Percentiles rank a stretch among this genome's conserved stretches.
Evolutionary conservation across 2,113 vertebrate species (phyloP).

Genomic region (Gallinago paraguaiae): DNA sequence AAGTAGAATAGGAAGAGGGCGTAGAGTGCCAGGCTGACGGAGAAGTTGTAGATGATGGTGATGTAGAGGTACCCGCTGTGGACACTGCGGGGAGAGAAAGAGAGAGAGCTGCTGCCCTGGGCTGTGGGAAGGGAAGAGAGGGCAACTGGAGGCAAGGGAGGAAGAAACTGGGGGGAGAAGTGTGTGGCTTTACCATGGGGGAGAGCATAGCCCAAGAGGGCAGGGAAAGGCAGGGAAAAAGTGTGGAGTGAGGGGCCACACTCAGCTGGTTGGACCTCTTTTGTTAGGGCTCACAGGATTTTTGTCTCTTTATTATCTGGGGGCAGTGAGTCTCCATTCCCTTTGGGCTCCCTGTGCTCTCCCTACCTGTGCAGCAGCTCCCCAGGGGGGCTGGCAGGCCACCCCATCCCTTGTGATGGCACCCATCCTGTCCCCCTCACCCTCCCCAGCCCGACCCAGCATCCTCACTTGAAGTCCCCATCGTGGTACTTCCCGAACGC

Average conservation of each 20-base stretch:
- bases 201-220: not conserved
- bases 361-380: not conserved
- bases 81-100: constrained; percentile 72
- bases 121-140: not conserved
- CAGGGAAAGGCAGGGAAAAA: not conserved
- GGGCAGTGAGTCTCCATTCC: not conserved
- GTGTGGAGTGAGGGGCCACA: not conserved
- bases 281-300: not conserved
- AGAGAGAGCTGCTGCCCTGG: not conserved
- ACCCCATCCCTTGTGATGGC: not conserved
- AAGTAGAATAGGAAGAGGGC: constrained; percentile 95
- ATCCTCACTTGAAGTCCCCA: constrained; percentile 94
- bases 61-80: constrained; percentile 93
- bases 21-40: constrained; percentile 91
- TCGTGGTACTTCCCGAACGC: constrained; percentile 93
- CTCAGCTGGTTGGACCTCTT: not conserved
- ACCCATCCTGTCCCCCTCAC: not conserved
- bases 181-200: rapidly evolving
- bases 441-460: not conserved
- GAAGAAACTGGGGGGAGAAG: not conserved
- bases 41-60: constrained; percentile 94
- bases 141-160: not conserved
- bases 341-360: not conserved
- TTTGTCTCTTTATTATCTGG: not conserved
- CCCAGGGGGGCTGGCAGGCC: not conserved